Percentiles rank a stretch among this genome's conserved stretches.
Evolutionary conservation across 92 coral and sea anemone genomes (phyloP).

Genomic region (Meandrina meandrites): DNA sequence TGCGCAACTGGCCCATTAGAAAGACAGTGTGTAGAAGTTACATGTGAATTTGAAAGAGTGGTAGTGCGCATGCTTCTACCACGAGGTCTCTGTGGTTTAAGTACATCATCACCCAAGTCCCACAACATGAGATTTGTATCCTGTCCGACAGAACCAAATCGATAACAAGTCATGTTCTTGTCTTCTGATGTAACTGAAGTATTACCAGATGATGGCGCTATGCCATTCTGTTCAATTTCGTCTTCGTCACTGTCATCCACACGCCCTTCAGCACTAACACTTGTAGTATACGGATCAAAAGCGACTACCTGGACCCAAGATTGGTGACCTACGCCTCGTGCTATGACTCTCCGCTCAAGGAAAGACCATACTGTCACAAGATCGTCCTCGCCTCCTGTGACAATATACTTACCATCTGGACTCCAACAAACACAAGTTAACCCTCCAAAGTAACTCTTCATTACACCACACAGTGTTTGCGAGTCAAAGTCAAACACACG

Average conservation of each 20-base stretch:
- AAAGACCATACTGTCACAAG: conserved; percentile 97
- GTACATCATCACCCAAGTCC: conserved; percentile 95
- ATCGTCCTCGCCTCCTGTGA: conserved; percentile 97
- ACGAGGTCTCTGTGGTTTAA: conserved; percentile 90
- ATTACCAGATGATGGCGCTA: conserved; percentile 53
- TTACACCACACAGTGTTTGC: conserved; percentile 91
- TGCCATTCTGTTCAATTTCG: conserved; percentile 81
- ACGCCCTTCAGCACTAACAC: conserved; percentile 83
- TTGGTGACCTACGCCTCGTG: conserved; percentile 93
- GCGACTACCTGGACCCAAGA: conserved; percentile 98
- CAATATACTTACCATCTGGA: conserved; percentile 97
- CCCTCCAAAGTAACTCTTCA: conserved; percentile 99
- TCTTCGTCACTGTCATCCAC: conserved; percentile 98
- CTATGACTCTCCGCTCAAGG: conserved; percentile 86
- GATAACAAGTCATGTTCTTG: conserved; percentile 79
- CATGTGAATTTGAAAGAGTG: conserved; percentile 57
- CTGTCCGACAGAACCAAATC: conserved; percentile 98
- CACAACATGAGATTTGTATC: conserved; percentile 93
- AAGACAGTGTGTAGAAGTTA: conserved; percentile 50
- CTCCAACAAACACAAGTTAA: conserved; percentile 98
- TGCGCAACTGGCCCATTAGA: conserved; percentile 91
- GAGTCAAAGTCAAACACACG: conserved; percentile 96
- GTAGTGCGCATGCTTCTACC: conserved; percentile 77
- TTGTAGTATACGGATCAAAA: conserved; percentile 96
- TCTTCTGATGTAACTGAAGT: conserved; percentile 63